Conservation (phyloP, 2,113 vertebrate species). For the Eudyptes chrysolophus region DNA sequence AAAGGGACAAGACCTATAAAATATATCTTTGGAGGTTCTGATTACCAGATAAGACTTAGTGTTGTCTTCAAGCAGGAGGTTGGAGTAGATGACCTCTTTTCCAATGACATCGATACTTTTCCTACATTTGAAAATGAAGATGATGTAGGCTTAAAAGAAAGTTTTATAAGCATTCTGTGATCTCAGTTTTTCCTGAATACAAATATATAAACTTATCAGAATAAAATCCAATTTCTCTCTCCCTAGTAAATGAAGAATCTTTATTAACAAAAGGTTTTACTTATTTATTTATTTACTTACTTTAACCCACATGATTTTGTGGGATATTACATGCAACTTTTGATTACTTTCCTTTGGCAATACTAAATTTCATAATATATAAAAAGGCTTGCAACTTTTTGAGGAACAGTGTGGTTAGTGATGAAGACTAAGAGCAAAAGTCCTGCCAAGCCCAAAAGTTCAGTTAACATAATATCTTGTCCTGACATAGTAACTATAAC, state of each 20-base stretch:
- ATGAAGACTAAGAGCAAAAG: not conserved
- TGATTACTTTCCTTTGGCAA: not conserved
- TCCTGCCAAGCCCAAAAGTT: not conserved
- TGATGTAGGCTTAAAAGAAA: not conserved
- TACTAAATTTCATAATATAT: not conserved
- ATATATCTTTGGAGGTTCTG: not conserved
- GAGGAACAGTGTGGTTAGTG: not conserved
- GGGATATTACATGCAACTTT: not conserved
- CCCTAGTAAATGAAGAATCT: not conserved
- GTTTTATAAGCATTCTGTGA: not conserved
- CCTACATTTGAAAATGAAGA: not conserved
- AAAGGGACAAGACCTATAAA: not conserved
- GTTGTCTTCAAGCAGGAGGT: not conserved
- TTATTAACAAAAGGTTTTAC: not conserved
- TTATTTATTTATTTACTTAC: not conserved
- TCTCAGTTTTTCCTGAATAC: not conserved
- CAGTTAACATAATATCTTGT: not conserved
- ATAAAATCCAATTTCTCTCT: not conserved
- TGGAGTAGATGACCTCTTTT: not conserved
- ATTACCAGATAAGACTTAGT: not conserved
- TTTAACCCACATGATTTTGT: not conserved
- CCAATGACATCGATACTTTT: not conserved
- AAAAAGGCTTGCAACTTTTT: not conserved
- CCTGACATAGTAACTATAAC: not conserved
- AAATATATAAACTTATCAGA: not conserved